A percentile compares a stretch with the other conserved stretches of the same genome.
These are phyloP conservation scores for Amazona guildingii DNA, from an alignment of 2,113 vertebrate species.

Conservation along the genomic window DNA sequence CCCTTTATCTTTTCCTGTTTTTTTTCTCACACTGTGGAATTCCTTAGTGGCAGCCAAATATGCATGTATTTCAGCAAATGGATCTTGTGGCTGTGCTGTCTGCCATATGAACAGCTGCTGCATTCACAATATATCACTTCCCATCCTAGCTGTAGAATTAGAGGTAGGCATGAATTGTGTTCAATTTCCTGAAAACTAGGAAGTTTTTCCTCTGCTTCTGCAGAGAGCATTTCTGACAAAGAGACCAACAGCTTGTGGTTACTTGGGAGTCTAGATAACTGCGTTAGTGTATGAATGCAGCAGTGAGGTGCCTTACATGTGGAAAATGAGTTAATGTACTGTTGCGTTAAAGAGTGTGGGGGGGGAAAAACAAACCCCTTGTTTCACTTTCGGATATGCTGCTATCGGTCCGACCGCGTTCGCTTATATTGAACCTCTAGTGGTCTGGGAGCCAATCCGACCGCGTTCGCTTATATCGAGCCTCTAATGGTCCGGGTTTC, in stretches of 20 bases:
- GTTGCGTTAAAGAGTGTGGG: too few relatives aligned
- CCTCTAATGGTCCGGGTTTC: too few relatives aligned
- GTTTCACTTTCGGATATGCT: too few relatives aligned
- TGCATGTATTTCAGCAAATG: background rate
- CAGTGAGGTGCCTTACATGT: fast-evolving
- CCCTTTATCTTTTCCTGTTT: background rate
- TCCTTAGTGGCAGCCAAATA: background rate
- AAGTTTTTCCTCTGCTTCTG: background rate
- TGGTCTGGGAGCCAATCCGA: too few relatives aligned
- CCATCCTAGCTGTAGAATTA: background rate
- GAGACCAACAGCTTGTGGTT: background rate
- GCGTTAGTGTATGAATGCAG: background rate
- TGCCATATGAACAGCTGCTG: background rate
- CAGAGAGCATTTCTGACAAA: background rate
- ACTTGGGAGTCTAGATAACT: background rate
- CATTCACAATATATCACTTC: background rate
- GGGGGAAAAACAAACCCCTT: too few relatives aligned
- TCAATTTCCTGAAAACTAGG: background rate
- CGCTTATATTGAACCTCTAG: too few relatives aligned
- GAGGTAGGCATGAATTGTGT: background rate
- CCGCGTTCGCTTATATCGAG: too few relatives aligned
- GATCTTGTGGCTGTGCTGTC: background rate
- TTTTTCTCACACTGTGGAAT: background rate
- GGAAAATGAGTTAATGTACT: background rate
- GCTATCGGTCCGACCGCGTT: too few relatives aligned